Conservation (phyloP, 2,888 invertebrate species). For the Halictus quadricinctus region DNA sequence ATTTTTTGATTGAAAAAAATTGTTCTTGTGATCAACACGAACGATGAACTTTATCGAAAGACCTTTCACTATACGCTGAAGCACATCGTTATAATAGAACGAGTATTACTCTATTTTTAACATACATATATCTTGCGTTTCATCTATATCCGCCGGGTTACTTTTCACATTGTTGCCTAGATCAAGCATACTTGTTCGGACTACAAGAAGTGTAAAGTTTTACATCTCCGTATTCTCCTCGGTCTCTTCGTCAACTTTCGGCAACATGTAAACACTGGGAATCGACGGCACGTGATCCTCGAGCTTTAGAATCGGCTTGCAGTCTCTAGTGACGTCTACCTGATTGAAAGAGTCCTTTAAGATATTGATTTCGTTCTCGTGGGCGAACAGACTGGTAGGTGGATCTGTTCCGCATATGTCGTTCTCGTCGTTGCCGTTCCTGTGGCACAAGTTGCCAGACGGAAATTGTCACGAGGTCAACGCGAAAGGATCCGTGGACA, state of each 20-base stretch:
- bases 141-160: conserved; percentile 16
- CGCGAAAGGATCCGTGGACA: conserved; percentile 86
- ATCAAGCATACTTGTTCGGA: conserved; percentile 17
- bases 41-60: conserved; percentile 2
- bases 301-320: conserved; percentile 80
- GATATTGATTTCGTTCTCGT: conserved; percentile 81
- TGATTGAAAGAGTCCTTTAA: conserved; percentile 81
- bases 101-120: conserved; percentile 44
- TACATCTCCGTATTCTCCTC: conserved; percentile 81
- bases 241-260: conserved; percentile 80
- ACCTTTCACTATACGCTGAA: conserved; percentile 20
- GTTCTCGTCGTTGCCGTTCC: conserved; percentile 78
- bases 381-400: conserved; percentile 78
- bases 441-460: conserved; percentile 78
- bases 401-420: conserved; percentile 78
- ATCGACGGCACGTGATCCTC: conserved; percentile 77
- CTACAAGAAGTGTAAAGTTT: conserved; percentile 41
- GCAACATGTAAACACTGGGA: conserved; percentile 79
- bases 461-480: conserved; percentile 90
- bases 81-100: conserved; percentile 41
- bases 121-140: conserved; percentile 38
- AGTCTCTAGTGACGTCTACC: conserved; percentile 81
- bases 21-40: not conserved
- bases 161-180: conserved; percentile 15
- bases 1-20: not conserved